Conservation (phyloP, 2,888 invertebrate genomes). For the Macrophya alboannulata region DNA sequence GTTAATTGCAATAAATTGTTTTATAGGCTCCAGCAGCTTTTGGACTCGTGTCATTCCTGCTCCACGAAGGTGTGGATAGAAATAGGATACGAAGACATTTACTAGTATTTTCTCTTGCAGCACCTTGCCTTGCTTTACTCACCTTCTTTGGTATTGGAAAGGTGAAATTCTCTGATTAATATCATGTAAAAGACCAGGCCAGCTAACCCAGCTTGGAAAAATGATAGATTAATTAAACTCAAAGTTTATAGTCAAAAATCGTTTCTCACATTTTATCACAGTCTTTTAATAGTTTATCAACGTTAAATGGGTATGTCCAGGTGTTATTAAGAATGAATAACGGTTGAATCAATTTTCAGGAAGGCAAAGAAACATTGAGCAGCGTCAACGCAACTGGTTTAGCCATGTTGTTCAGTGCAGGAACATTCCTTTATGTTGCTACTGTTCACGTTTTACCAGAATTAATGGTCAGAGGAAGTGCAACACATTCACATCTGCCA, state of each 20-base stretch:
- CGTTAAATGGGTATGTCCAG: background rate
- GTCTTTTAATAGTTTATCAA: slow-evolving; percentile 21
- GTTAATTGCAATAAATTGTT: slow-evolving; percentile 12
- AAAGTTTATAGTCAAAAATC: background rate
- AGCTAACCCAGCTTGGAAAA: background rate
- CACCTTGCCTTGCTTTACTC: slow-evolving; percentile 93
- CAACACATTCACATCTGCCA: slow-evolving; percentile 80
- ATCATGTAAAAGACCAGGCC: background rate
- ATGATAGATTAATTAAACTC: background rate
- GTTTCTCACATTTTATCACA: background rate
- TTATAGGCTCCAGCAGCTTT: slow-evolving; percentile 97
- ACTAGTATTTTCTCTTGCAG: slow-evolving; percentile 95
- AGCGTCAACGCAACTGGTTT: slow-evolving; percentile 96
- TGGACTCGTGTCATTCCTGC: slow-evolving; percentile 97
- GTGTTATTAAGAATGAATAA: slow-evolving; percentile 40
- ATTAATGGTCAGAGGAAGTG: slow-evolving; percentile 85
- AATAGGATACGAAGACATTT: slow-evolving; percentile 94
- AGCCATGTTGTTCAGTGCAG: slow-evolving; percentile 99
- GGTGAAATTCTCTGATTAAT: slow-evolving; percentile 75
- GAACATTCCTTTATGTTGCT: slow-evolving; percentile 99
- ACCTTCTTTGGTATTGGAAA: slow-evolving; percentile 96
- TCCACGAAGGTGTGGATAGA: slow-evolving; percentile 97
- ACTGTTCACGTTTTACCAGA: slow-evolving; percentile 99
- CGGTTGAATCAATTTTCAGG: slow-evolving; percentile 81
- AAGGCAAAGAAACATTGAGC: slow-evolving; percentile 94